Evolutionary conservation across 2,888 invertebrate species (phyloP).

Genomic region (Drosophila conformis): DNA sequence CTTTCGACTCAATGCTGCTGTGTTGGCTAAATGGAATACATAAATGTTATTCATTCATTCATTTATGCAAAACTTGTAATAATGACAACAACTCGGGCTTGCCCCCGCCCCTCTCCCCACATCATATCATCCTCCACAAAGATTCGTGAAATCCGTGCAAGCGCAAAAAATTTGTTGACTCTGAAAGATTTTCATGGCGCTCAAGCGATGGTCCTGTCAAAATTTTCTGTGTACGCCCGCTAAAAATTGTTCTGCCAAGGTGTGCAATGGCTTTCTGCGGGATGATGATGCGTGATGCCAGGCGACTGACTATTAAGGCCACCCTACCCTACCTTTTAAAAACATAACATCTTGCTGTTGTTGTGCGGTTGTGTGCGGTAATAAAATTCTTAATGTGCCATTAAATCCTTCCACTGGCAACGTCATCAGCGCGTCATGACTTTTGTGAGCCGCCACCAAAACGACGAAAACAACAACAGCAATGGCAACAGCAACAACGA

Average conservation of each 20-base stretch:
- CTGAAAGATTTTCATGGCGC: constrained; percentile 70
- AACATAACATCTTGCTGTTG: constrained; percentile 31
- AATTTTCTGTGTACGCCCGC: constrained; percentile 73
- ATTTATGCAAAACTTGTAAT: constrained; percentile 79
- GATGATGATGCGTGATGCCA: constrained; percentile 37
- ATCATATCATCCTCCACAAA: neutral
- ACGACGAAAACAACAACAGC: constrained; percentile 22
- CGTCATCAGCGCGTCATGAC: constrained; percentile 77
- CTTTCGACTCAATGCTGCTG: constrained; percentile 30
- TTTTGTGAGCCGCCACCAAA: constrained; percentile 66
- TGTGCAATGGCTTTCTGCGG: constrained; percentile 51
- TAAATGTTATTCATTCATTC: constrained; percentile 76
- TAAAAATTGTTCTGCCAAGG: constrained; percentile 71
- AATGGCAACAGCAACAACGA: constrained; percentile 4
- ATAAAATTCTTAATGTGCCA: constrained; percentile 85
- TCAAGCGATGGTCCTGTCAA: constrained; percentile 61
- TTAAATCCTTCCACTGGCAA: constrained; percentile 83
- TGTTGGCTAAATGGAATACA: constrained; percentile 70
- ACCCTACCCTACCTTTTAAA: constrained; percentile 12
- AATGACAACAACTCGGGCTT: constrained; percentile 58
- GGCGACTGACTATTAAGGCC: constrained; percentile 59
- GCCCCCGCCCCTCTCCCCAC: neutral
- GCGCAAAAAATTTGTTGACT: constrained; percentile 67
- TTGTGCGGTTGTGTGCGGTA: constrained; percentile 70
- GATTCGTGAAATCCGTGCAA: constrained; percentile 58